A percentile compares a stretch with the other conserved stretches of the same genome.
These are phyloP conservation scores for Phyto melanocephala DNA, from an alignment of 2,888 invertebrate genomes.

Conservation along the genomic window DNA sequence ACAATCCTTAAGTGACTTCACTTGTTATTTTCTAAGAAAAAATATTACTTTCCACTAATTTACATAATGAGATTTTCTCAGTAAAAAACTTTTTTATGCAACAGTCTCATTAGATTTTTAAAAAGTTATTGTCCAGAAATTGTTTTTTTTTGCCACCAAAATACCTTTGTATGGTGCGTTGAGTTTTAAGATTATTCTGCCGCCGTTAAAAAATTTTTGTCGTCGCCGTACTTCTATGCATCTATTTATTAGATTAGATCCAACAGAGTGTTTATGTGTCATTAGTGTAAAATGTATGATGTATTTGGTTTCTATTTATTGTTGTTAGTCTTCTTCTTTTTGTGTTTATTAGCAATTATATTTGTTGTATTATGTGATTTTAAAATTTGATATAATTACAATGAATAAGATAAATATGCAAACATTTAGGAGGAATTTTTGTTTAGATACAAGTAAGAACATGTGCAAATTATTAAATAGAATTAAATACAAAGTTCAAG, in stretches of 20 bases:
- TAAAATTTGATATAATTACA: constrained; percentile 20
- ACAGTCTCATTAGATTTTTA: too few species aligned
- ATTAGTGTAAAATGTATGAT: constrained; percentile 23
- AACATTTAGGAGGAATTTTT: not conserved
- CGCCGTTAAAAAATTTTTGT: not conserved
- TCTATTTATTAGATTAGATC: constrained; percentile 30
- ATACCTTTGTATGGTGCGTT: too few species aligned
- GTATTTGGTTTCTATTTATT: not conserved
- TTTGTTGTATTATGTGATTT: not conserved
- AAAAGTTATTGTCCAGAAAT: too few species aligned
- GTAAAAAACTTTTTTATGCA: too few species aligned
- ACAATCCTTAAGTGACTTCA: too few species aligned
- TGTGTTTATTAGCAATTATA: not conserved
- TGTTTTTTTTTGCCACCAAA: too few species aligned
- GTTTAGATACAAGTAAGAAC: not conserved
- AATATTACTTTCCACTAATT: too few species aligned
- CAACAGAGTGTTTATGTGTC: constrained; percentile 44
- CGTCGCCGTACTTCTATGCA: not conserved
- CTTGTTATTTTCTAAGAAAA: too few species aligned
- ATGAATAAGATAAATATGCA: constrained; percentile 23
- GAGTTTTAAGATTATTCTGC: too few species aligned
- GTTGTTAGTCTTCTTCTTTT: not conserved
- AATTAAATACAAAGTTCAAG: not conserved
- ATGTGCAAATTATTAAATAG: not conserved
- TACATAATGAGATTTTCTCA: too few species aligned